Base-by-base conservation (phyloP, 2,797 vertebrate species). In the Lagodon rhomboides region DNA sequence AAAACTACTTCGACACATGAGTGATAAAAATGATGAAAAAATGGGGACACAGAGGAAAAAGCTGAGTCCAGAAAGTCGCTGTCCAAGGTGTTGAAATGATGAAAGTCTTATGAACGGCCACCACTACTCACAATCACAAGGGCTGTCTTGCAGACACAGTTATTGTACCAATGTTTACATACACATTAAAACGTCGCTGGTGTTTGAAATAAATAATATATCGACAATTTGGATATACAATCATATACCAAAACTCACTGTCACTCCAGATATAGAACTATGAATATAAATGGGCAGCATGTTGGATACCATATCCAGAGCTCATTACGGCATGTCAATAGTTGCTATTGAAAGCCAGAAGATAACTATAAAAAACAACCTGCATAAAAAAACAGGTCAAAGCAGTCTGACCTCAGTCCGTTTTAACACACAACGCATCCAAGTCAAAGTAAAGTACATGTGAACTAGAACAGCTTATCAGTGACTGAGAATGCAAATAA, bases 401-500 rank as follows among this genome's bases (percentile, higher is more conserved):
- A 43, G 1, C 5, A 47, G 18, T 68, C 1, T 1, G 15, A 56
- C 16, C 23, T 20, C 15, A 10, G 2, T 43, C 22, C 0, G 2
- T 5, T 23, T 51, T 15, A n/a, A 41, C 22, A 61, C 0, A 6
- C 12, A 27, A 16, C 2, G 1, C 1, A 53, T 4, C 12, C 0
- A 16, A n/a, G 43, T 30, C 6, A 12, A 46, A 46, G 13, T 34
- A 34, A 12, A 3, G 12, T 56, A 5, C 4, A 1, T 56, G n/a
- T 25, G 5, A 17, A 23, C 23, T 9, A 49, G 23, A 30, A 51
- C 34, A 41, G 2, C 5, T 3, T 10, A 11, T 17, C 5, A n/a
- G 1, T 44, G 2, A 11, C 0, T 22, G 13, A 34, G 6, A 46
- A 5, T 2, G 1, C 3, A 18, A 15, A 6, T 3, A 4, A 20